Percentiles rank a stretch among this genome's conserved stretches.
Conservation (phyloP, 2,888 invertebrate species). For the Heliothis peltigera region DNA sequence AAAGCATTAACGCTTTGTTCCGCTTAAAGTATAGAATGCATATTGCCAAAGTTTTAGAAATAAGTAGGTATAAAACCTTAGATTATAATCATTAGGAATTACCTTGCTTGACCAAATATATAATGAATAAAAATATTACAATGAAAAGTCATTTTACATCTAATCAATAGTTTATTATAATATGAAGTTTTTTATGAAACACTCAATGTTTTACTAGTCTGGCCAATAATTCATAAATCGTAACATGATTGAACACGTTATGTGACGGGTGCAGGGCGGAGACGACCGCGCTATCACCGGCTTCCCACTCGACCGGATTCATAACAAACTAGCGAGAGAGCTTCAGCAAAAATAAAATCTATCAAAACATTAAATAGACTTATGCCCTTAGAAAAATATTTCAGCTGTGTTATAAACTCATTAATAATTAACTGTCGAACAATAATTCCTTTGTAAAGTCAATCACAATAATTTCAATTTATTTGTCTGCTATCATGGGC, state of each 20-base stretch:
- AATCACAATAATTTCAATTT: constrained; percentile 5
- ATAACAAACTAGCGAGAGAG: constrained; percentile 67
- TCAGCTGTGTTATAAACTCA: background rate
- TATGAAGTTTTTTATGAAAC: constrained; percentile 50
- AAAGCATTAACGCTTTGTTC: constrained; percentile 14
- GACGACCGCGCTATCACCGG: constrained; percentile 76
- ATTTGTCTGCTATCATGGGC: constrained; percentile 6
- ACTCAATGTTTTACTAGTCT: constrained; percentile 69
- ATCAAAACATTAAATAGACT: constrained; percentile 24
- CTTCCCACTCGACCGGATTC: constrained; percentile 64
- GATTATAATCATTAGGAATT: constrained; percentile 13
- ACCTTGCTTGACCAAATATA: constrained; percentile 23
- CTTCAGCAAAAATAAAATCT: constrained; percentile 64
- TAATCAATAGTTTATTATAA: constrained; percentile 5
- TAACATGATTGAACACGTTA: constrained; percentile 76
- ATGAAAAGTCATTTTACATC: background rate
- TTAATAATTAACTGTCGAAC: background rate
- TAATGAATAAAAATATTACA: constrained; percentile 1
- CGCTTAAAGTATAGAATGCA: constrained; percentile 9
- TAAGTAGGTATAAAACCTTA: constrained; percentile 20
- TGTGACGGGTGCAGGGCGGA: constrained; percentile 70
- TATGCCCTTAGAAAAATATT: background rate
- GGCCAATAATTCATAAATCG: constrained; percentile 71
- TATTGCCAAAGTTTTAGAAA: constrained; percentile 27
- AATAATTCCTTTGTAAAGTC: background rate